Evolutionary conservation across 2,797 vertebrate genomes (phyloP).

Genomic region (Fringilla coelebs): DNA sequence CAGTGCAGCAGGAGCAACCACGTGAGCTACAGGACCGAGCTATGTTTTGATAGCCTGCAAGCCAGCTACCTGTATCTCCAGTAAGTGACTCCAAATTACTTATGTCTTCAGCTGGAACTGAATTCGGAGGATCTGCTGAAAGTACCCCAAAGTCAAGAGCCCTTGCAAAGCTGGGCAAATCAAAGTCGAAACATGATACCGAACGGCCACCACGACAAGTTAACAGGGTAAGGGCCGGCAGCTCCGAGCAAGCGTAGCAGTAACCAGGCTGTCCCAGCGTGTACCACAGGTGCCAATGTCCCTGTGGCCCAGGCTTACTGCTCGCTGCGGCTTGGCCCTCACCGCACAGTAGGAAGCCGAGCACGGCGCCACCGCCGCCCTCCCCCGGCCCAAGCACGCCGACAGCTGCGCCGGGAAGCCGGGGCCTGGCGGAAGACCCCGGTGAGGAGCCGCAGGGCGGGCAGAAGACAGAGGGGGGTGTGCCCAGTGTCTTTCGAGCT

Average conservation of each 20-base stretch:
- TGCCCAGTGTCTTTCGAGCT: not conserved
- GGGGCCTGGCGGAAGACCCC: not conserved
- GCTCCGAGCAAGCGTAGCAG: accelerated
- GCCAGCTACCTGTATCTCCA: not conserved
- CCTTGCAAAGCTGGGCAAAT: not conserved
- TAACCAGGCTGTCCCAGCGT: accelerated
- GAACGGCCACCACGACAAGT: accelerated
- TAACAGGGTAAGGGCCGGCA: accelerated
- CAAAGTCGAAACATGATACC: not conserved
- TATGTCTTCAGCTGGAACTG: not conserved
- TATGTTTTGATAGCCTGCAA: not conserved
- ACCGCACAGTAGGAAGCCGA: accelerated
- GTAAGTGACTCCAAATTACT: no score
- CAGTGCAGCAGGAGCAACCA: not conserved
- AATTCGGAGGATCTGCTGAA: not conserved
- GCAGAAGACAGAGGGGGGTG: accelerated
- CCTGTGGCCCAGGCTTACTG: accelerated
- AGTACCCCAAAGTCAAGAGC: not conserved
- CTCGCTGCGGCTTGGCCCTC: accelerated
- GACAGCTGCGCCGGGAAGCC: not conserved
- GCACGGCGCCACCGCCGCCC: not conserved
- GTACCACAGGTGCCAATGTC: accelerated
- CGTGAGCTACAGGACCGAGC: not conserved
- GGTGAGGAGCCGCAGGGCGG: not conserved
- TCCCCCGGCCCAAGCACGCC: not conserved